Evolutionary conservation across 2,888 invertebrate species (phyloP), one percentile per base, ranked within the genome.

Genomic region (Drosophila siamana): DNA sequence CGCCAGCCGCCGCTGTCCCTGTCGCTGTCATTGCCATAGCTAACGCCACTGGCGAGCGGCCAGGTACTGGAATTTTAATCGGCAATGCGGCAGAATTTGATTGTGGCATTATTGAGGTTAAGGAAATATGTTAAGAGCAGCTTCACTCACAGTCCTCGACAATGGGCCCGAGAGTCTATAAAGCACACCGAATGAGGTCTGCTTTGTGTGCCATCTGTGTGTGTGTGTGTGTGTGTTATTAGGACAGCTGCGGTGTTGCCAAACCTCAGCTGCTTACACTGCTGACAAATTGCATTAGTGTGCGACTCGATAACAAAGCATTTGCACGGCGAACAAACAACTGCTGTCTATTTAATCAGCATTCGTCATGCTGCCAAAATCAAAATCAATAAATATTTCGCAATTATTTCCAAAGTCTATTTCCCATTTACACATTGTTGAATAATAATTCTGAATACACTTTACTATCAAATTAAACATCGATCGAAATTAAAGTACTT

Each of bases 21-120:
- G n/a, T n/a, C n/a, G n/a, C n/a, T n/a, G n/a, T n/a, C n/a, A n/a
- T n/a, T n/a, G n/a, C n/a, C n/a, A n/a, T n/a, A n/a, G n/a, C n/a
- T n/a, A n/a, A 16, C 46, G 67, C 61, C 54, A 54, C 69, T 76
- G 78, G 69, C 75, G 69, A 62, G 6, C 41, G 54, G 74, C 79
- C 76, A 79, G 80, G 76, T 64, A 70, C 62, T 69, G 79, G 80
- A 74, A 86, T 86, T 86, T 79, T 75, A 86, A 67, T 76, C 85
- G 80, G 77, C 83, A 86, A 70, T 83, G 82, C 86, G 76, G 80
- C 86, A 79, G 50, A 73, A 75, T 79, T 86, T 82, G 86, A 88
- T 83, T 88, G 86, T 63, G 73, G 73, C 88, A 86, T 86, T 86
- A 86, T 83, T 86, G 83, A 74, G 83, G 83, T 74, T 88, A 78